Evolutionary conservation across 2,113 vertebrate species (phyloP), one percentile per base, ranked within the genome.

Genomic region (Trinectes maculatus): DNA sequence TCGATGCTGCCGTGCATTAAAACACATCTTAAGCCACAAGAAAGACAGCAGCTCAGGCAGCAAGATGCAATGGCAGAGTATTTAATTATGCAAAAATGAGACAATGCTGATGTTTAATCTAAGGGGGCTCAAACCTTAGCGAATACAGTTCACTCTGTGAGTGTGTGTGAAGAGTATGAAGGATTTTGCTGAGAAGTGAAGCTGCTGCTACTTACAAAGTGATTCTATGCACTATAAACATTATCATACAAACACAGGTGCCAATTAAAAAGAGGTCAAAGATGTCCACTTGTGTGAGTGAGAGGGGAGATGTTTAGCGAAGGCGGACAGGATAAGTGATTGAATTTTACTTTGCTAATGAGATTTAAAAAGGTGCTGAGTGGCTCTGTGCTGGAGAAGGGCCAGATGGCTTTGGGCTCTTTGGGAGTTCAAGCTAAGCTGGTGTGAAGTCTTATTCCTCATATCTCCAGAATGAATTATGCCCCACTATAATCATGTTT

Each of bases 331-430:
- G 56, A 86, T 82, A 82, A 78, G 77, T 88, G 86, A 91, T 86
- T 87, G 83, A 82, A 87, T 90, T 88, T 85, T 77, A 83, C 78
- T 84, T 87, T 71, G 70, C 79, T 91, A 92, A 92, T 91, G 83
- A 87, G 86, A 87, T 90, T 91, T 88, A 89, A 89, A 88, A 91
- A 84, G 85, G 83, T 87, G 77, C 86, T 78, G 83, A 90, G 85
- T 84, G 80, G 79, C 76, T 85, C 84, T 82, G 68, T 81, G 67
- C 74, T 89, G 83, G 83, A 89, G 77, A 80, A 73, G 61, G 61
- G 87, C 87, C 85, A 86, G 78, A 80, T 71, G 86, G 86, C 84
- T 78, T 68, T 49, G 64, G 79, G 77, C 82, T 89, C 73, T 81
- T 85, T 76, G 67, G 74, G 71, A 87, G 67, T 66, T 82, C 58